These are phyloP conservation scores for Halichoerus grypus DNA, from an alignment of 2,113 vertebrate species.

Conservation along the genomic window DNA sequence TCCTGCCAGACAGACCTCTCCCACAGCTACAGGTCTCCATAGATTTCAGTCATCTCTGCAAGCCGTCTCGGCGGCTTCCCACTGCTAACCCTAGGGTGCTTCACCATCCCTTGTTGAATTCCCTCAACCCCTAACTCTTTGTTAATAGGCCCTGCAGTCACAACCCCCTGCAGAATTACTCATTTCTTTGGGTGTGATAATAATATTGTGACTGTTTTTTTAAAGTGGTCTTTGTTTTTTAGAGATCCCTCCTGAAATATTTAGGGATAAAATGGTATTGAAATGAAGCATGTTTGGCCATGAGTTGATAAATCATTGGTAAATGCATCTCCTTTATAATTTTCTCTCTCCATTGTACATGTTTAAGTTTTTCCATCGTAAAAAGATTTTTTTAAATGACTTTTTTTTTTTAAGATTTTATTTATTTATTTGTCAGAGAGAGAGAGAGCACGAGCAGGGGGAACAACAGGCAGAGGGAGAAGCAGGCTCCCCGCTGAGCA, in stretches of 20 bases:
- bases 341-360: neutral
- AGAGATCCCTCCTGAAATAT: conserved; percentile 12
- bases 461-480: no score
- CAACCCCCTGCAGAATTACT: neutral
- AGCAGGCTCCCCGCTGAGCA: no score
- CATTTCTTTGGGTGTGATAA: neutral
- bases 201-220: neutral
- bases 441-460: no score
- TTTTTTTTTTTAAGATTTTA: no score
- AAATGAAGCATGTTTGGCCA: neutral
- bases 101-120: neutral
- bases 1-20: neutral
- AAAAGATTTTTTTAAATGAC: neutral
- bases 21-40: neutral
- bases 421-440: no score
- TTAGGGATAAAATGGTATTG: neutral
- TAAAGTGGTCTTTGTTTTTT: neutral
- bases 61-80: neutral
- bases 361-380: conserved; percentile 12
- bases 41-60: neutral
- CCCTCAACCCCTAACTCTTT: neutral
- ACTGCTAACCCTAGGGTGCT: neutral
- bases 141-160: neutral
- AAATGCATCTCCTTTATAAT: neutral
- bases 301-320: neutral